These are phyloP conservation scores for Tridacna gigas DNA, from an alignment of 2,888 invertebrate genomes.

Conservation along the genomic window DNA sequence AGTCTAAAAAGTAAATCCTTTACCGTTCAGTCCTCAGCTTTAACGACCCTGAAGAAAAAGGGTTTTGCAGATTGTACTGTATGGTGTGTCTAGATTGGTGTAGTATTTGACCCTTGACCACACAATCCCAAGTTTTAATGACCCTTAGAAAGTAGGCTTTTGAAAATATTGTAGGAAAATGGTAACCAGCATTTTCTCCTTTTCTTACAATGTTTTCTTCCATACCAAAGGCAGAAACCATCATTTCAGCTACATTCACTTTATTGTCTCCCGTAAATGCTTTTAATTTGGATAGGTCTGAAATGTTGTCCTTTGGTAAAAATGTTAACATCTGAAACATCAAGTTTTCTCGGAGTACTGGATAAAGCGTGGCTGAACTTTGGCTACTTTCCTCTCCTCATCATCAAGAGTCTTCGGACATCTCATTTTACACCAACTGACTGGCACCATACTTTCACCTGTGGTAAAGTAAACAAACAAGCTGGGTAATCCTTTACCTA, in stretches of 20 bases:
- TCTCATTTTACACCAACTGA: slow-evolving; percentile 98
- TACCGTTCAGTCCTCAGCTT: too few relatives aligned
- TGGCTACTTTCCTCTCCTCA: slow-evolving; percentile 96
- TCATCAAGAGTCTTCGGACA: slow-evolving; percentile 94
- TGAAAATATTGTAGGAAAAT: neutral
- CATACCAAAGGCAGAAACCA: neutral
- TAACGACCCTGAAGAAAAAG: too few relatives aligned
- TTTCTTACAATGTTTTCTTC: neutral
- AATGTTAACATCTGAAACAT: neutral
- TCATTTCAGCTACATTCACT: too few relatives aligned
- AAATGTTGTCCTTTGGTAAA: neutral
- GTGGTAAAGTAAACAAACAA: slow-evolving; percentile 65
- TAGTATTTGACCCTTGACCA: too few relatives aligned
- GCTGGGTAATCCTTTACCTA: neutral
- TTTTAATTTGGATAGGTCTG: too few relatives aligned
- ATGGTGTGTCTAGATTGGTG: too few relatives aligned
- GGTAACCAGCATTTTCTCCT: neutral
- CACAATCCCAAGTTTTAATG: too few relatives aligned
- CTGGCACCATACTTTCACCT: slow-evolving; percentile 95
- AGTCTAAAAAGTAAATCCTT: too few relatives aligned
- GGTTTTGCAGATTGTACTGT: too few relatives aligned
- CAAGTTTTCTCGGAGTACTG: slow-evolving; percentile 59
- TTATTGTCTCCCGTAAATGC: too few relatives aligned
- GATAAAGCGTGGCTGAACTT: slow-evolving; percentile 79
- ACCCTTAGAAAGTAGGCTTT: too few relatives aligned